These are phyloP conservation scores for Bombus picipes DNA, from an alignment of 1,140 invertebrate species.

Conservation along the genomic window DNA sequence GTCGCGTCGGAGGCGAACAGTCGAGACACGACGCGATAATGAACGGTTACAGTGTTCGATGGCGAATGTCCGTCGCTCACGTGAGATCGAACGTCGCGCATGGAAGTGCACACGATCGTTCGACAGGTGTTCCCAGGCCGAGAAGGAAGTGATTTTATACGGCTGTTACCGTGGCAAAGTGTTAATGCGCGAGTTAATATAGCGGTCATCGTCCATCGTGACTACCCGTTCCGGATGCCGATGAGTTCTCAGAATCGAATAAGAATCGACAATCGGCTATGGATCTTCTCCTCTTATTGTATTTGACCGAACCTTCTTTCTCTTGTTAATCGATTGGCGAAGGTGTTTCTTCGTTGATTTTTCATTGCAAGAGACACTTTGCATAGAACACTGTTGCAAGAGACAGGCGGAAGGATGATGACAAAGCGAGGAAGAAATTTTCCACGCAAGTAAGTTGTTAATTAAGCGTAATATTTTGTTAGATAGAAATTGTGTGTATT, in stretches of 20 bases:
- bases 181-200: conserved; percentile 71
- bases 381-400: no score
- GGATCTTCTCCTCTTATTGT: no score
- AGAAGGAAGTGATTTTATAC: conserved; percentile 68
- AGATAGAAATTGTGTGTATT: not conserved
- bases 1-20: not conserved
- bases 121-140: conserved; percentile 63
- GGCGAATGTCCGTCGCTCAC: conserved; percentile 50
- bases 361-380: no score
- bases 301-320: no score
- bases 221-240: conserved; percentile 39
- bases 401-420: no score
- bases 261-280: no score
- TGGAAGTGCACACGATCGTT: conserved; percentile 49
- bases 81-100: conserved; percentile 56
- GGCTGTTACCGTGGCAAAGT: conserved; percentile 60
- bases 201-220: conserved; percentile 55
- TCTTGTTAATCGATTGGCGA: no score
- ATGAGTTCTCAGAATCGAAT: conserved; percentile 22
- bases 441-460: not conserved
- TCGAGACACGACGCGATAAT: conserved; percentile 38
- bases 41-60: conserved; percentile 37
- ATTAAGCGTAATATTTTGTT: not conserved
- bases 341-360: no score
- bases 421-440: no score